These are phyloP conservation scores for Pogonomyrmex californicus DNA, from an alignment of 1,140 invertebrate species.

Conservation along the genomic window DNA sequence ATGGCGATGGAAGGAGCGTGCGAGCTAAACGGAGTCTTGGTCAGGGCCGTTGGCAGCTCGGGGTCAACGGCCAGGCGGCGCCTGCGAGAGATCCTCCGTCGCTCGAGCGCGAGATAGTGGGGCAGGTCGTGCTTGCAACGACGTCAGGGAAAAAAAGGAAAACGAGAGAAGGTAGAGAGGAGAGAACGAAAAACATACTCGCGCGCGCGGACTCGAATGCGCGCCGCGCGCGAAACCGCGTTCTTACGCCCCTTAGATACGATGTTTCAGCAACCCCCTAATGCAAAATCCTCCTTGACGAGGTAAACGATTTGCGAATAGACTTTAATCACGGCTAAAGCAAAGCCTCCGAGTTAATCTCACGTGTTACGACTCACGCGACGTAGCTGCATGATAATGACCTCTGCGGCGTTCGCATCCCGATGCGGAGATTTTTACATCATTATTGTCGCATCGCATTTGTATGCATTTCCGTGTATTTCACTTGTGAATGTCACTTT, in stretches of 20 bases:
- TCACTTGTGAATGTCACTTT: background rate
- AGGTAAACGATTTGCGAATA: background rate
- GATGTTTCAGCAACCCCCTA: background rate
- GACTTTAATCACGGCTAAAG: background rate
- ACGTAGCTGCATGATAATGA: background rate
- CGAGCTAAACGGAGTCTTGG: constrained; percentile 73
- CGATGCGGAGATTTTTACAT: background rate
- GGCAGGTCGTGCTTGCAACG: constrained; percentile 83
- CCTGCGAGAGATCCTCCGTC: constrained; percentile 83
- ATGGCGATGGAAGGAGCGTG: constrained; percentile 61
- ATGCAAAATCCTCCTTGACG: background rate
- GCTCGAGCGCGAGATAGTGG: constrained; percentile 79
- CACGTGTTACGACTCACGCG: too few relatives aligned
- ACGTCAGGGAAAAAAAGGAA: constrained; percentile 62
- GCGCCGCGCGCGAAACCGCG: constrained; percentile 24
- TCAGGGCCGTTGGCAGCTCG: constrained; percentile 74
- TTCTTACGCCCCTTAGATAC: background rate
- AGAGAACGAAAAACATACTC: constrained; percentile 39
- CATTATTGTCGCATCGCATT: constrained; percentile 21
- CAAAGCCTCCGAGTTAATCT: background rate
- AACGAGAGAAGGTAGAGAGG: constrained; percentile 2
- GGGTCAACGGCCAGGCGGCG: constrained; percentile 86
- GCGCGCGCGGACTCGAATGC: background rate
- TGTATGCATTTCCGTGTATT: background rate
- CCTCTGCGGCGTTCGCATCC: background rate